phyloP scores from a whole-genome alignment of 2,888 invertebrate genomes.

The Epistrophella euchroma region DNA sequence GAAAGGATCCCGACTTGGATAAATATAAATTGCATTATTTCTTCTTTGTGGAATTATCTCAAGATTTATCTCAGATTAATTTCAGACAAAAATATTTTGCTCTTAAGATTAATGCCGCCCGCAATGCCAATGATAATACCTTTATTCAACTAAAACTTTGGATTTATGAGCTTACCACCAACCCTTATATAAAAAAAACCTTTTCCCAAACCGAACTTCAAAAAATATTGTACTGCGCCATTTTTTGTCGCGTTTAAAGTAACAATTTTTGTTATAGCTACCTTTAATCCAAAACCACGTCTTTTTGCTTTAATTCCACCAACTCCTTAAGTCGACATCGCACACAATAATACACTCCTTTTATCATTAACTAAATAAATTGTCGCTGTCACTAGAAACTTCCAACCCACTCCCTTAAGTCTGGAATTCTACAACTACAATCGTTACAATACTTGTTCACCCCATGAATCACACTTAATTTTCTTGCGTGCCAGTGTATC shows the following conservation, averaged over 20 bases:
- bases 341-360: slow-evolving; percentile 27
- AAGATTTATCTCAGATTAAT: too few species aligned
- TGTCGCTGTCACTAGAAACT: slow-evolving; percentile 30
- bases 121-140: too few species aligned
- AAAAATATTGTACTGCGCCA: neutral
- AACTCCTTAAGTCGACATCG: slow-evolving; percentile 7
- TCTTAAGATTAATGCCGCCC: too few species aligned
- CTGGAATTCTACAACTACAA: slow-evolving; percentile 4
- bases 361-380: slow-evolving; percentile 35
- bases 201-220: too few species aligned
- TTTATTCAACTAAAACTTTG: too few species aligned
- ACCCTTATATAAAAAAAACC: too few species aligned
- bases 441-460: slow-evolving; percentile 15
- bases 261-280: neutral
- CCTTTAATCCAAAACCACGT: neutral
- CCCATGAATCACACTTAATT: slow-evolving; percentile 28
- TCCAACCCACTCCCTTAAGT: slow-evolving; percentile 22
- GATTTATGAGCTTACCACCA: too few species aligned
- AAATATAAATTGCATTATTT: too few species aligned
- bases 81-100: too few species aligned
- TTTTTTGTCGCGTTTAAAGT: neutral
- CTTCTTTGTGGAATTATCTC: too few species aligned
- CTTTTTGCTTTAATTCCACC: neutral
- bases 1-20: too few species aligned
- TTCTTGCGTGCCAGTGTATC: slow-evolving; percentile 25